Conservation (phyloP, 2,797 vertebrate genomes). For the Pseudotriccus pelzelni region DNA sequence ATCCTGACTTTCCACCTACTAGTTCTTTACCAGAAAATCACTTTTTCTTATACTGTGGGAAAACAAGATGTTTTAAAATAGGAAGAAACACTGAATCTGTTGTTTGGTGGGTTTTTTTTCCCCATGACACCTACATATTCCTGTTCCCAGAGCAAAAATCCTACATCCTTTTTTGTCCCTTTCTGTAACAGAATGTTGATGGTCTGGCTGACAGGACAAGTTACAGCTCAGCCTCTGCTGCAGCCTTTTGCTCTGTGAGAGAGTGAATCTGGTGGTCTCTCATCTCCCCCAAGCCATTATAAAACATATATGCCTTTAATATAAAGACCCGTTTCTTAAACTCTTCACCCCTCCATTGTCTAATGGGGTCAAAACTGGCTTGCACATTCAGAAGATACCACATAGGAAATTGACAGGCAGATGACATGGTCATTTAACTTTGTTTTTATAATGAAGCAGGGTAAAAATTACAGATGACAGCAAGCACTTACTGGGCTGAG, state of each 20-base stretch:
- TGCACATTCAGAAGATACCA: not conserved
- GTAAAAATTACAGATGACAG: not conserved
- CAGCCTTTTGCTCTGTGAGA: not conserved
- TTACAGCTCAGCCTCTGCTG: not conserved
- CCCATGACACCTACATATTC: not conserved
- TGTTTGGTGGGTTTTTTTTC: not conserved
- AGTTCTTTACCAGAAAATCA: not conserved
- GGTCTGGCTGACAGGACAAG: not conserved
- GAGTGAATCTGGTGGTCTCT: not conserved
- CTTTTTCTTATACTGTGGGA: not conserved
- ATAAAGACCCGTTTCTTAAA: not conserved
- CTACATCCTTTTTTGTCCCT: not conserved
- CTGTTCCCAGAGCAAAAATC: not conserved
- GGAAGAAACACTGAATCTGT: not conserved
- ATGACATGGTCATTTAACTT: not conserved
- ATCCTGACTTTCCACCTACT: not conserved
- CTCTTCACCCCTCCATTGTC: not conserved
- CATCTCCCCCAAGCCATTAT: accelerated
- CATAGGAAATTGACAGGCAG: not conserved
- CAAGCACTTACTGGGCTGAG: not conserved
- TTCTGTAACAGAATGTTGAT: not conserved
- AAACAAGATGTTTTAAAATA: not conserved
- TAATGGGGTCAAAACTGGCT: not conserved
- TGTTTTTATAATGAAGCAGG: not conserved
- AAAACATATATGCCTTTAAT: not conserved